These are phyloP conservation scores for Miniopterus natalensis DNA, from an alignment of 2,113 vertebrate species.

Conservation along the genomic window DNA sequence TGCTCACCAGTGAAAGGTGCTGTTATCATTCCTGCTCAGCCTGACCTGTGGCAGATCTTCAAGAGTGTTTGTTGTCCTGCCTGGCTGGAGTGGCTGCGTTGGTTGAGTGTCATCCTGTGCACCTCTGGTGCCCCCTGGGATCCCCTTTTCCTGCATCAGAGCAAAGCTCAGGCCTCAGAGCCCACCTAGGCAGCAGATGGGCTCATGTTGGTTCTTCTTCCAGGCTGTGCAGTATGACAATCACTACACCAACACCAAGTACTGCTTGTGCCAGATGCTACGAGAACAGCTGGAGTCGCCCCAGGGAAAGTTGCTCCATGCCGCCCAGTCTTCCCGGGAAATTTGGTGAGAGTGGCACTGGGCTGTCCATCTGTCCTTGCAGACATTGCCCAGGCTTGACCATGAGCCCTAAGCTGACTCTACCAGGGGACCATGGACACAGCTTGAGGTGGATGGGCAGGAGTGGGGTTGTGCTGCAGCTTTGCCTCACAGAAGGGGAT, in stretches of 20 bases:
- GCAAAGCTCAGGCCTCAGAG: neutral
- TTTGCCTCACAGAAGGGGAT: neutral
- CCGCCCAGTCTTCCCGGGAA: conserved; percentile 93
- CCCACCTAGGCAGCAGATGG: neutral
- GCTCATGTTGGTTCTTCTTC: conserved; percentile 61
- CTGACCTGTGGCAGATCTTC: conserved; percentile 27
- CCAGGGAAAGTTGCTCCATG: conserved; percentile 94
- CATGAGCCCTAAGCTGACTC: conserved; percentile 18
- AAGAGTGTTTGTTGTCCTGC: neutral
- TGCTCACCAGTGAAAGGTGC: conserved; percentile 62
- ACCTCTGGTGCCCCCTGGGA: neutral
- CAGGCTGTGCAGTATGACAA: conserved; percentile 97
- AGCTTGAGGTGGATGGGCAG: neutral
- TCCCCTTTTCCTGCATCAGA: neutral
- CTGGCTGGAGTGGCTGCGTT: neutral
- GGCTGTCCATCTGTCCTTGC: neutral
- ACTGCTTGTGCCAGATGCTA: conserved; percentile 98
- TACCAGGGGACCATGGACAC: neutral
- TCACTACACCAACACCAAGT: conserved; percentile 97
- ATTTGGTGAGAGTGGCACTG: conserved; percentile 91
- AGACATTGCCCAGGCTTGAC: neutral
- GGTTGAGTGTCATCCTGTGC: neutral
- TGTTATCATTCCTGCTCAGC: conserved; percentile 45
- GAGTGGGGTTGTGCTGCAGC: neutral
- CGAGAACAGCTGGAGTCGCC: conserved; percentile 95